phyloP scores from a whole-genome alignment of 2,888 invertebrate genomes.

The Norana najaformis region DNA sequence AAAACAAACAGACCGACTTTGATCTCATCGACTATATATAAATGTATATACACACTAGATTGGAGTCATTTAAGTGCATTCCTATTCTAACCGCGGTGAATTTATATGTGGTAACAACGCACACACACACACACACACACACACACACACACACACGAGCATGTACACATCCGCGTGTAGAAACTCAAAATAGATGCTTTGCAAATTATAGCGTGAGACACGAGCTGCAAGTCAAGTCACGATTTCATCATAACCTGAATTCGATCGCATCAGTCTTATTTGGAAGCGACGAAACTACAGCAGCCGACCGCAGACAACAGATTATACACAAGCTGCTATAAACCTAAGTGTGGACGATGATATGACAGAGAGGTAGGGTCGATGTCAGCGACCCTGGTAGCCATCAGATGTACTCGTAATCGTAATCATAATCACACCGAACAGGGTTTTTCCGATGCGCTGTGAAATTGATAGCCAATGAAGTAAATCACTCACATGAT shows the following conservation, averaged over 20 bases:
- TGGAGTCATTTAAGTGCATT: neutral
- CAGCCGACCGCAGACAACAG: neutral
- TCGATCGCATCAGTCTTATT: neutral
- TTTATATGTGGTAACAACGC: neutral
- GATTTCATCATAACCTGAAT: neutral
- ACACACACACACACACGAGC: neutral
- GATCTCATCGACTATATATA: slow-evolving; percentile 8
- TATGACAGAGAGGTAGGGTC: too few relatives aligned
- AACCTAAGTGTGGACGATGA: too few relatives aligned
- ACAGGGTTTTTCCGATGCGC: too few relatives aligned
- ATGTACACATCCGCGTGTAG: neutral
- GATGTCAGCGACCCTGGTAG: too few relatives aligned
- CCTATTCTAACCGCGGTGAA: neutral
- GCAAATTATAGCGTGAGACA: neutral
- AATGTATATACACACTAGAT: neutral
- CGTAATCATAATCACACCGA: too few relatives aligned
- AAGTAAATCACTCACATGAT: too few relatives aligned
- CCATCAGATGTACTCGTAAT: neutral
- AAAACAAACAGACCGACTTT: neutral
- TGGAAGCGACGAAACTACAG: neutral
- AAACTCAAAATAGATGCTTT: neutral
- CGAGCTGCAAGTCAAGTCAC: neutral
- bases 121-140: neutral
- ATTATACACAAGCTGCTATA: neutral
- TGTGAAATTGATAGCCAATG: too few relatives aligned